Evolutionary conservation across 2,113 vertebrate genomes (phyloP).

Genomic region (Erpornis zantholeuca): DNA sequence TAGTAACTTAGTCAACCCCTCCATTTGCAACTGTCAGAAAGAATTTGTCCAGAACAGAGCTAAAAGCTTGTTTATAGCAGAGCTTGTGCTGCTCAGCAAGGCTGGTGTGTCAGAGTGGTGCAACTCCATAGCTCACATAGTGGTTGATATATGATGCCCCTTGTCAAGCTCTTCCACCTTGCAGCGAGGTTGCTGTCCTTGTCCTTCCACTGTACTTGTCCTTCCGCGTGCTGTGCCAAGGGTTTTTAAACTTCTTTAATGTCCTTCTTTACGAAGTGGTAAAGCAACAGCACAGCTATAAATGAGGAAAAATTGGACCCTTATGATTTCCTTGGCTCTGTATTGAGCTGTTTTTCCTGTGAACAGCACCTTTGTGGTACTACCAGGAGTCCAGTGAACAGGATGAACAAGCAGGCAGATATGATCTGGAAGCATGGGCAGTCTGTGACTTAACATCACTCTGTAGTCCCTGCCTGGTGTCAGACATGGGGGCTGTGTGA

Average conservation of each 20-base stretch:
- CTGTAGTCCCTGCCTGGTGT: too few species aligned
- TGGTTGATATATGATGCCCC: fast-evolving
- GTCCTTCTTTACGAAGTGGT: neutral
- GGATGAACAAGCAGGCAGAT: neutral
- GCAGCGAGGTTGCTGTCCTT: fast-evolving
- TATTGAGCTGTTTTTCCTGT: neutral
- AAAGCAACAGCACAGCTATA: neutral
- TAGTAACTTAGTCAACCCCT: neutral
- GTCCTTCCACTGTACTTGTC: neutral
- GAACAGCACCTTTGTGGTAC: neutral
- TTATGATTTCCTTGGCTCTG: fast-evolving
- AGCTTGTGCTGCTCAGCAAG: neutral
- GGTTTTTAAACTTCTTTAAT: neutral
- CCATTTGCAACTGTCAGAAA: neutral
- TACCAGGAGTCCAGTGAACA: too few species aligned
- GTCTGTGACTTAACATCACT: fast-evolving
- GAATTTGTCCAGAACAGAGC: neutral
- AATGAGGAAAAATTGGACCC: neutral
- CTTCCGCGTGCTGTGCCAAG: neutral
- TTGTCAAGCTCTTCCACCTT: neutral
- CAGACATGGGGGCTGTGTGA: neutral
- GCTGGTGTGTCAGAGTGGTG: too few species aligned
- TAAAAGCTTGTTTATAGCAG: neutral
- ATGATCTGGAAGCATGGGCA: neutral
- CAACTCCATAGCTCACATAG: neutral